phyloP scores from a whole-genome alignment of 1,140 invertebrate species.

The Oryctes rhinoceros region DNA sequence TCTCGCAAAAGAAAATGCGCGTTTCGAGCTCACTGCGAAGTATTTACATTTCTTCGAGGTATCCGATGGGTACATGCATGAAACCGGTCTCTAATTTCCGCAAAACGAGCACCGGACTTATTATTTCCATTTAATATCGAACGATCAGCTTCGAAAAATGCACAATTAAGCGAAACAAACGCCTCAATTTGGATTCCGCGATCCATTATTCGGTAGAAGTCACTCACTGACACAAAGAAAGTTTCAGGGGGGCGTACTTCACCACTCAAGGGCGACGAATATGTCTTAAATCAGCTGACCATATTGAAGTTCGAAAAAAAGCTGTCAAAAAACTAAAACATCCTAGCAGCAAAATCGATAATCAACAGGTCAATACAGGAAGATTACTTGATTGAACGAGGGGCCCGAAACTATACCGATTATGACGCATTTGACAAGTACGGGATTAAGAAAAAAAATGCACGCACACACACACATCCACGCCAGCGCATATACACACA shows the following conservation, averaged over 20 bases:
- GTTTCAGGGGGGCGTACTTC: constrained; percentile 43
- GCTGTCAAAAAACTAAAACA: constrained; percentile 11
- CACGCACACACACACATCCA: not conserved
- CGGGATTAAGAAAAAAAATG: constrained; percentile 43
- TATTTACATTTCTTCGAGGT: too few species aligned
- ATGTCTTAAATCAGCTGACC: constrained; percentile 47
- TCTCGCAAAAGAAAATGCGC: too few species aligned
- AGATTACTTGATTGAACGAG: constrained; percentile 8
- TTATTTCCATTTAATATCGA: too few species aligned
- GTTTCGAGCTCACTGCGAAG: too few species aligned
- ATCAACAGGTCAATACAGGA: constrained; percentile 43
- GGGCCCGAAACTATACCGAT: constrained; percentile 1
- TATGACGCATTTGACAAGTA: constrained; percentile 51
- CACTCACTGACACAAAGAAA: constrained; percentile 36
- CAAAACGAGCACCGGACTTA: too few species aligned
- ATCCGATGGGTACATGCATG: too few species aligned
- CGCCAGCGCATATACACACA: constrained; percentile 14
- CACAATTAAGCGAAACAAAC: not conserved
- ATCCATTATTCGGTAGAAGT: not conserved
- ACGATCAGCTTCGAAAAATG: not conserved
- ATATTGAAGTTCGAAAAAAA: constrained; percentile 36
- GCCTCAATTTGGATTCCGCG: too few species aligned
- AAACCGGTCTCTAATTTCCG: too few species aligned
- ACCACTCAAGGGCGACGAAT: constrained; percentile 43
- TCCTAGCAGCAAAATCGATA: constrained; percentile 24